Conservation (phyloP, 2,888 invertebrate species). For the Erannis defoliaria region DNA sequence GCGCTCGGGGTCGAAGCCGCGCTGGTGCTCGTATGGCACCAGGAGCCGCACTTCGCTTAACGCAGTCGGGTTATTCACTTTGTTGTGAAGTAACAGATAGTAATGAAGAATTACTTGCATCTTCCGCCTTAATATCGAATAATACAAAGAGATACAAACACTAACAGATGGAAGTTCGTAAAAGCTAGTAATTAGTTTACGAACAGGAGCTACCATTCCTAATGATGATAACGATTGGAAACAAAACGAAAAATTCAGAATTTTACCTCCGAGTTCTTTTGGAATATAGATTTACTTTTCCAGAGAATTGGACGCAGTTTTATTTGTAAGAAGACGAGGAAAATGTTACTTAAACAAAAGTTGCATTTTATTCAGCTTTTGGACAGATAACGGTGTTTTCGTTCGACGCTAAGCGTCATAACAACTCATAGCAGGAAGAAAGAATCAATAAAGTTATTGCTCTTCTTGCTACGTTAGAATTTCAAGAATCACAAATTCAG, state of each 20-base stretch:
- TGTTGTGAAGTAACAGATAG: no score
- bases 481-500: background rate
- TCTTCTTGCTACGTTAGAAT: background rate
- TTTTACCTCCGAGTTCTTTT: background rate
- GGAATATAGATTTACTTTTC: background rate
- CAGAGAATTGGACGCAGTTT: background rate
- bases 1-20: no score
- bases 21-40: no score
- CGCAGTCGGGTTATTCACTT: no score
- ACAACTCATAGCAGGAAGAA: background rate
- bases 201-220: background rate
- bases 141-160: no score
- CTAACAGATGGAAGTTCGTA: no score
- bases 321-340: background rate
- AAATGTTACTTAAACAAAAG: background rate
- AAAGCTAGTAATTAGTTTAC: no score
- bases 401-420: background rate
- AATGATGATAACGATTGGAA: background rate
- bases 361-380: conserved; percentile 1
- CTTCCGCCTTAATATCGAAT: no score
- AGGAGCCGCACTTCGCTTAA: no score
- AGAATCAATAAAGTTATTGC: conserved; percentile 4
- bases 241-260: background rate
- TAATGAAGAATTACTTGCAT: no score
- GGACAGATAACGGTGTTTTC: background rate